A percentile compares a stretch with the other conserved stretches of the same genome.
Conservation (phyloP, 2,113 vertebrate species). For the Hyperopisus bebe region DNA sequence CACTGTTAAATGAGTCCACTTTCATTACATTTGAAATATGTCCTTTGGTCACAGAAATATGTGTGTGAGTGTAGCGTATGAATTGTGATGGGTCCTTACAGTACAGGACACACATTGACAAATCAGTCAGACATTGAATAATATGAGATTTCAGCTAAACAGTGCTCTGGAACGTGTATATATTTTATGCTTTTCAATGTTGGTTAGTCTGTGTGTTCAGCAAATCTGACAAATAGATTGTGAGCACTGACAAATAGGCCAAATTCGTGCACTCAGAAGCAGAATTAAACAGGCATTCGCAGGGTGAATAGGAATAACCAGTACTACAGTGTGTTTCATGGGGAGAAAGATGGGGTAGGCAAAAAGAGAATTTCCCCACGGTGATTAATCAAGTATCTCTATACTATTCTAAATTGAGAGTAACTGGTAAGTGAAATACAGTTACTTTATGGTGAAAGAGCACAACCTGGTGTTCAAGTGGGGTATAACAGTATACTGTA, state of each 20-base stretch:
- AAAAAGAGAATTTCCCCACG: background rate
- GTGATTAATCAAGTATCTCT: background rate
- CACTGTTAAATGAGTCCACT: background rate
- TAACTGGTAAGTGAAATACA: background rate
- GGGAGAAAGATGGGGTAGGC: background rate
- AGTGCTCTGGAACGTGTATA: background rate
- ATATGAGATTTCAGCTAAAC: background rate
- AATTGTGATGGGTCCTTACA: background rate
- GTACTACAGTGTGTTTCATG: background rate
- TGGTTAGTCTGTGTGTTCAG: background rate
- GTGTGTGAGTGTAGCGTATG: background rate
- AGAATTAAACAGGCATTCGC: background rate
- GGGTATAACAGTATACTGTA: background rate
- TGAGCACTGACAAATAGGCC: background rate
- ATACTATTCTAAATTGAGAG: background rate
- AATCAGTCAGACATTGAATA: background rate
- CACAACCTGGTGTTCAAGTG: background rate
- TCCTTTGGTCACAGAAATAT: background rate
- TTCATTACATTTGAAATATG: conserved; percentile 7
- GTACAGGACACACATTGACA: background rate
- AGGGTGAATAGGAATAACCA: background rate
- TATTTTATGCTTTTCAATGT: background rate
- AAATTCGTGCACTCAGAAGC: background rate
- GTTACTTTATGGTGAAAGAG: background rate
- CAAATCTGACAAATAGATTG: background rate